Conservation (phyloP, 2,797 vertebrate species). For the Anomalospiza imberbis region DNA sequence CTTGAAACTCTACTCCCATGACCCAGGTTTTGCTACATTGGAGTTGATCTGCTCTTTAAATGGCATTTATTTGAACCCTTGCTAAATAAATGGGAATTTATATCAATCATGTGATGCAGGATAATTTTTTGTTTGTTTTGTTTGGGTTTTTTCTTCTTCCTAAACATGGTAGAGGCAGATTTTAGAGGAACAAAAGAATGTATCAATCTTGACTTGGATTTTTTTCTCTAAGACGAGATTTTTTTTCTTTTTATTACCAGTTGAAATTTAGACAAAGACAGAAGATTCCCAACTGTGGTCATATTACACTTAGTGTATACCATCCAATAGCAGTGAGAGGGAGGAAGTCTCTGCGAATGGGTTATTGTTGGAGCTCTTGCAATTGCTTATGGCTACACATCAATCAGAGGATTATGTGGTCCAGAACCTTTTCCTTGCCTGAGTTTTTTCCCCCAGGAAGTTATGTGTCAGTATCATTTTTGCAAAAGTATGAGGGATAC, state of each 20-base stretch:
- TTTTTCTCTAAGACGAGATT: neutral
- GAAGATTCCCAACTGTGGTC: neutral
- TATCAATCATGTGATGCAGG: neutral
- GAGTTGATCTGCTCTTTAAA: neutral
- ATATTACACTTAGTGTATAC: neutral
- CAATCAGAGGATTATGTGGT: neutral
- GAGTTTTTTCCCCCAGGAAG: neutral
- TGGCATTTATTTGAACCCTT: neutral
- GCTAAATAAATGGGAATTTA: neutral
- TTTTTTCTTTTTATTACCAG: neutral
- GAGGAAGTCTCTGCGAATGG: neutral
- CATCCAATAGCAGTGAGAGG: neutral
- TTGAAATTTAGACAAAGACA: neutral
- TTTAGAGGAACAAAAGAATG: neutral
- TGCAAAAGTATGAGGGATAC: neutral
- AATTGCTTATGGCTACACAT: neutral
- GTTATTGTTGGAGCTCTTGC: neutral
- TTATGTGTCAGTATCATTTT: neutral
- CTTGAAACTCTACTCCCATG: neutral
- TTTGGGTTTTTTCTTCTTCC: neutral
- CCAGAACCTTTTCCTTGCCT: neutral
- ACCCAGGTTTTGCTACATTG: neutral
- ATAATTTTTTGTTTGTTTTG: neutral
- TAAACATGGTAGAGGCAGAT: neutral
- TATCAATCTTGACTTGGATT: neutral